Evolutionary conservation across 1,140 invertebrate genomes (phyloP), one percentile per base, ranked within the genome.

Genomic region (Pomphorhynchus laevis): DNA sequence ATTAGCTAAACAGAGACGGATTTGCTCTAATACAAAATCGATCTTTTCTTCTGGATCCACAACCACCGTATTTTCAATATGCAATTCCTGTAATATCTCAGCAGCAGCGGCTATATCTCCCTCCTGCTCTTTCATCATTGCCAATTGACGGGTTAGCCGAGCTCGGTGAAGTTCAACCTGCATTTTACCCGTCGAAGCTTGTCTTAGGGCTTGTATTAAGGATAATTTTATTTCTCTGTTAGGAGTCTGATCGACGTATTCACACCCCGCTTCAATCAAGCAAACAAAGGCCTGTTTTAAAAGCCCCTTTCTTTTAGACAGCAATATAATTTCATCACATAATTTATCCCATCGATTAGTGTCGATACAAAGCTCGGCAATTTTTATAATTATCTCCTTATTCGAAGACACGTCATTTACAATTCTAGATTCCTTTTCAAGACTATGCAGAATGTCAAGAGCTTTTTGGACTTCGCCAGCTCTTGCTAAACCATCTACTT

Each of bases 131-230:
- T 74, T 70, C 41, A 93, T 79, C 53, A 76, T 69, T 1, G 86
- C 77, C 39, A 98, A 56, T 46, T 72, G 77, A 52, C 84, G 70
- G 16, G 86, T 95, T 2, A 98, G 60, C 35, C 86, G 64, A 27
- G 89, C 89, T 51, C 89, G 63, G 59, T 98, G 86, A 21, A 91
- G 80, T 66, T 99, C 89, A 4, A 99, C 86, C 58, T 98, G 95
- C 45, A 98, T 98, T 68, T 74, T 45, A 23, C 8, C 22, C 18
- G 14, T 14, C 20, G 3, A n/a, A n/a, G n/a, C n/a, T n/a, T n/a
- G 69, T 46, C 82, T 65, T 18, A 98, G 57, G 0, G 84, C 91
- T 54, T 93, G 80, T 51, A 98, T 93, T 0, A 93, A 62, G 53
- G 82, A 80, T 8, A 91, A 66, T 61, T 75, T 74, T 0, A 68